Evolutionary conservation across 2,113 vertebrate species (phyloP).

Genomic region (Melanocharis versteri): DNA sequence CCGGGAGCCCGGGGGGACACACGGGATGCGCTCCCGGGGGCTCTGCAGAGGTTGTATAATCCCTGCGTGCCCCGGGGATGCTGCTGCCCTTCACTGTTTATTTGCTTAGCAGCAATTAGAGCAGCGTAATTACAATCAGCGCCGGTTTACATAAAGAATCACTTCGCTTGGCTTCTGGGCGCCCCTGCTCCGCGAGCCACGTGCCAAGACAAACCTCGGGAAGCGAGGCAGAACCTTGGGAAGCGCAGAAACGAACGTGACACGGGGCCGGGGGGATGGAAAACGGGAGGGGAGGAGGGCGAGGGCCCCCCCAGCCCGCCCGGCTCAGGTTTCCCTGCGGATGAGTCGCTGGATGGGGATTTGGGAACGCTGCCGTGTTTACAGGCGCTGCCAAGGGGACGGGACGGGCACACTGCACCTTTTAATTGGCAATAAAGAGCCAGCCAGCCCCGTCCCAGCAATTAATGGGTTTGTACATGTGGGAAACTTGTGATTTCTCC

Average conservation of each 20-base stretch:
- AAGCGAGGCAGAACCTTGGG: background rate
- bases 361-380: rapidly evolving
- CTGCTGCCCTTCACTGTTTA: background rate
- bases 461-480: rapidly evolving
- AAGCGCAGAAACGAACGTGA: rapidly evolving
- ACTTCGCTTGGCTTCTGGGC: background rate
- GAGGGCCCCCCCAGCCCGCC: background rate
- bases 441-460: background rate
- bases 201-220: background rate
- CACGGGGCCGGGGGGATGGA: background rate
- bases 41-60: background rate
- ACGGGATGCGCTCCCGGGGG: rapidly evolving
- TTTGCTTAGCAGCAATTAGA: conserved; percentile 47
- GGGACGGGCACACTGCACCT: rapidly evolving
- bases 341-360: background rate
- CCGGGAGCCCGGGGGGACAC: rapidly evolving
- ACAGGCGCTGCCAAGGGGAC: rapidly evolving
- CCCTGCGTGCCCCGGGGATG: background rate
- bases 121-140: background rate
- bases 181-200: background rate
- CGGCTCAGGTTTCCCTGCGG: rapidly evolving
- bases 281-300: background rate
- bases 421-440: background rate
- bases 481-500: background rate
- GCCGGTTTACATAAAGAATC: background rate